A percentile compares a stretch with the other conserved stretches of the same genome.
Conservation (phyloP, 2,888 invertebrate genomes). For the Scaptomyza flava region DNA sequence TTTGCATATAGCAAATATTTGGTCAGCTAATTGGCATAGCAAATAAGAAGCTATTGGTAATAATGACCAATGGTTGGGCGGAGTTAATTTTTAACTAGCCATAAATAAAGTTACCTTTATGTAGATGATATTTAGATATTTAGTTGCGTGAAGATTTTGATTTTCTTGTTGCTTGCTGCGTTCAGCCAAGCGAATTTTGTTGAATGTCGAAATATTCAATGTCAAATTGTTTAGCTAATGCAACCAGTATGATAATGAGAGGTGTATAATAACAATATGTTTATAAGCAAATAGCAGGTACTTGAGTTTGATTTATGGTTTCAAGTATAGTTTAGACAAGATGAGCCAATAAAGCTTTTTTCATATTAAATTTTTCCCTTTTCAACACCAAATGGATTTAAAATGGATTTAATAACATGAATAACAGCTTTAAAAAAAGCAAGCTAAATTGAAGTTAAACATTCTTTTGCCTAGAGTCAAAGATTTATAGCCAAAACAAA, state of each 20-base stretch:
- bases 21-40: slow-evolving; percentile 29
- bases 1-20: slow-evolving; percentile 19
- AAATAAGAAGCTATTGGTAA: background rate
- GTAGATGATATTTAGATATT: background rate
- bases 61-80: slow-evolving; percentile 14
- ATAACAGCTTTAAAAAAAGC: too few species aligned
- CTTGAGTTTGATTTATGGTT: background rate
- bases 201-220: slow-evolving; percentile 40
- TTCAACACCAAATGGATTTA: too few species aligned
- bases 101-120: slow-evolving; percentile 32
- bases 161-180: background rate
- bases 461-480: too few species aligned
- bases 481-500: background rate
- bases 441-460: too few species aligned
- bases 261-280: background rate
- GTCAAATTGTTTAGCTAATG: slow-evolving; percentile 30
- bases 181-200: slow-evolving; percentile 21
- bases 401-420: too few species aligned
- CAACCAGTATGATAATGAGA: slow-evolving; percentile 15
- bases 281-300: slow-evolving; percentile 1
- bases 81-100: slow-evolving; percentile 42
- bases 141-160: slow-evolving; percentile 6
- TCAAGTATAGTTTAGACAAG: background rate
- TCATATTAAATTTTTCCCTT: too few species aligned
- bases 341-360: too few species aligned